phyloP scores from a whole-genome alignment of 2,797 vertebrate species.

The Gambelia wislizenii region DNA sequence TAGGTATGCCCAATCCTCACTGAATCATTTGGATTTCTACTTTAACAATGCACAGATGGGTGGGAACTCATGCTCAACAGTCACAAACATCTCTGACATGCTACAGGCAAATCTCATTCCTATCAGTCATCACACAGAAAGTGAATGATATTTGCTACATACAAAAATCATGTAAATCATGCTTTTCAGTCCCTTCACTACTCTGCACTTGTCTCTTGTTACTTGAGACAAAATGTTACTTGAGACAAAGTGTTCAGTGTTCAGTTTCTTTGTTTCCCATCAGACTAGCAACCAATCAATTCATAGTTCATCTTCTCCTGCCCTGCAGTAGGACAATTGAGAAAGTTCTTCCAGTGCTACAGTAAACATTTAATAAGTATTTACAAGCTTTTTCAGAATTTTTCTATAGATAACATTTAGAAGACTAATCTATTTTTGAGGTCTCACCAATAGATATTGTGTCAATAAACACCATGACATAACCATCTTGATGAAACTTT shows the following conservation, averaged over 20 bases:
- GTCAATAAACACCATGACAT: conserved; percentile 8
- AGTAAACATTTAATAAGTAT: background rate
- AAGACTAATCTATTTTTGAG: background rate
- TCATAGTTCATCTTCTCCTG: background rate
- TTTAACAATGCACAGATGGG: too few relatives aligned
- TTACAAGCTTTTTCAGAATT: background rate
- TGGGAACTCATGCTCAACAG: background rate
- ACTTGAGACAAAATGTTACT: background rate
- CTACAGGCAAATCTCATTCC: background rate
- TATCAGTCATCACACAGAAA: background rate
- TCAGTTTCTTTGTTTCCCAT: background rate
- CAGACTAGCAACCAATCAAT: background rate
- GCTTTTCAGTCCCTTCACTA: background rate
- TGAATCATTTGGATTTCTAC: too few relatives aligned
- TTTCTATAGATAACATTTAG: background rate
- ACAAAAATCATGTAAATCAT: background rate
- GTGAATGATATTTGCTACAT: background rate
- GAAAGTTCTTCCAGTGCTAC: background rate
- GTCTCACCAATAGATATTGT: background rate
- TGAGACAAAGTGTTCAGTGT: too few relatives aligned
- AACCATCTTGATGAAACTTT: background rate
- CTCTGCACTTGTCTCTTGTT: background rate
- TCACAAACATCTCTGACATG: background rate
- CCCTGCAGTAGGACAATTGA: background rate
- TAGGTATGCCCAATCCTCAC: too few relatives aligned